phyloP scores from a whole-genome alignment of 64 coral and sea anemone species.

The Trachythela sp. region DNA sequence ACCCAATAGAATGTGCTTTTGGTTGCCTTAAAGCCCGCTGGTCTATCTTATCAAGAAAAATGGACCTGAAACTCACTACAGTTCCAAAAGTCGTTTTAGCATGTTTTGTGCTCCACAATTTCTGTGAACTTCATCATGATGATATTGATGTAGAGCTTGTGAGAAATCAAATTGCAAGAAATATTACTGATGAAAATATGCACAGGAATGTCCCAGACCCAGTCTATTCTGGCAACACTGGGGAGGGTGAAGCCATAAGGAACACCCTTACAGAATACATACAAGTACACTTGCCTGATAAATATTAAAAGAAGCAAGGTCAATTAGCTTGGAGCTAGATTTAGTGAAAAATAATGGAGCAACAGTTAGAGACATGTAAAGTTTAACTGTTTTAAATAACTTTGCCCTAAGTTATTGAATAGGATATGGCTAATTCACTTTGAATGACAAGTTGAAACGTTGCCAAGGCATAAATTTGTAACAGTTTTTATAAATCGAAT shows the following conservation, averaged over 20 bases:
- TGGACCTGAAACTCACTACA: not conserved
- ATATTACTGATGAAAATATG: not conserved
- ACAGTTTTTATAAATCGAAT: too few relatives aligned
- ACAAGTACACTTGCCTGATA: not conserved
- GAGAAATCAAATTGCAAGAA: not conserved
- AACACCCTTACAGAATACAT: not conserved
- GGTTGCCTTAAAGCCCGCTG: not conserved
- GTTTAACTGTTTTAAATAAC: too few relatives aligned
- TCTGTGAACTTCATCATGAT: not conserved
- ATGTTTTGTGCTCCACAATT: too few relatives aligned
- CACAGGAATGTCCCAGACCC: not conserved
- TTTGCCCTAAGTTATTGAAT: too few relatives aligned
- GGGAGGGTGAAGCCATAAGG: not conserved
- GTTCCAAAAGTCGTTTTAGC: not conserved
- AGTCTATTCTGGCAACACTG: not conserved
- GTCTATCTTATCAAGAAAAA: not conserved
- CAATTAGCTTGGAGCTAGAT: not conserved
- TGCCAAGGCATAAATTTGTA: too few relatives aligned
- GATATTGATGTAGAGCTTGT: not conserved
- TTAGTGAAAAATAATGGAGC: not conserved
- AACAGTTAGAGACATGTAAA: not conserved
- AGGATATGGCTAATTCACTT: too few relatives aligned
- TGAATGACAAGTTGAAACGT: too few relatives aligned
- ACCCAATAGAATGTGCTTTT: constrained; percentile 41
- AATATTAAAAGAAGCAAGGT: not conserved